Evolutionary conservation across 2,888 invertebrate species (phyloP).

Genomic region (Thalpophila matura): DNA sequence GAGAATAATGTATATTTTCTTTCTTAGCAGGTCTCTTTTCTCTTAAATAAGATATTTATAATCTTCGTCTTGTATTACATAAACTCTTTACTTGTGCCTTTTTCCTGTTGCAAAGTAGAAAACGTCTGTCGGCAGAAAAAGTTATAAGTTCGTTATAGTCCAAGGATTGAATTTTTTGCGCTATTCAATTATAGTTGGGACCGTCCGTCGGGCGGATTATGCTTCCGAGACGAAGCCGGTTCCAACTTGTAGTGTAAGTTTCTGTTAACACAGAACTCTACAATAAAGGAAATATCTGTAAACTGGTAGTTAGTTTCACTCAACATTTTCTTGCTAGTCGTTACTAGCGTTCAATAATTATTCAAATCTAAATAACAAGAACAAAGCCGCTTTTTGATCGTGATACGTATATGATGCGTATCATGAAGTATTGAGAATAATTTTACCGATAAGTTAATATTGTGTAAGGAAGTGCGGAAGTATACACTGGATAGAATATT

Average conservation of each 20-base stretch:
- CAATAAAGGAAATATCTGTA: background rate
- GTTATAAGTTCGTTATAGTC: slow-evolving; percentile 24
- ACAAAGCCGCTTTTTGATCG: too few relatives aligned
- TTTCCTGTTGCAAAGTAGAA: background rate
- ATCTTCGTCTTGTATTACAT: background rate
- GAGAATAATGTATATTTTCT: background rate
- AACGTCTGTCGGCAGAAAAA: slow-evolving; percentile 1
- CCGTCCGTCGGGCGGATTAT: background rate
- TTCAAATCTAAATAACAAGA: too few relatives aligned
- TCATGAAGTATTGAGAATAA: too few relatives aligned
- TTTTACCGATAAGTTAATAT: too few relatives aligned
- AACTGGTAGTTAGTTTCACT: background rate
- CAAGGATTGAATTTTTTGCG: slow-evolving; percentile 12
- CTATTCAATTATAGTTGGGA: background rate
- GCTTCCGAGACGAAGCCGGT: slow-evolving; percentile 1
- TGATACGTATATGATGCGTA: too few relatives aligned
- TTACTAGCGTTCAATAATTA: too few relatives aligned
- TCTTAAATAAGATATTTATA: background rate
- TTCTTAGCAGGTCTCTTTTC: background rate
- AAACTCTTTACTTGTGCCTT: background rate
- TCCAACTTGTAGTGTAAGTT: background rate
- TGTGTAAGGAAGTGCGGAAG: too few relatives aligned
- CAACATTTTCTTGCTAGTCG: too few relatives aligned
- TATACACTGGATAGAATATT: too few relatives aligned
- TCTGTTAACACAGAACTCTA: slow-evolving; percentile 2